These are phyloP conservation scores for Odontomyia ornata DNA, from an alignment of 2,888 invertebrate genomes.

Conservation along the genomic window DNA sequence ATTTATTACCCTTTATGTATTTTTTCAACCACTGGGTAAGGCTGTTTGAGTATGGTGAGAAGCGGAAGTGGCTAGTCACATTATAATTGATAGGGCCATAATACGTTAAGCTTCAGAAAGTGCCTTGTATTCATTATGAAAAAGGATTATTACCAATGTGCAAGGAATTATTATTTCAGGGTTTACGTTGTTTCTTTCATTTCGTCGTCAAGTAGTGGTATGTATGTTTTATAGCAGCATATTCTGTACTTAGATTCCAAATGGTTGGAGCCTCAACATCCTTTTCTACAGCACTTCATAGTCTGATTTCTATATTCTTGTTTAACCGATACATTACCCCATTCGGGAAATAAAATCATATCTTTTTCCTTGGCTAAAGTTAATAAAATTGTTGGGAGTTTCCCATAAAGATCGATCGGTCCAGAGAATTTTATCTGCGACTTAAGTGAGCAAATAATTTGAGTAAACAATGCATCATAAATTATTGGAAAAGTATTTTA, in stretches of 20 bases:
- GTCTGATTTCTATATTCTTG: background rate
- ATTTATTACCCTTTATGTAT: background rate
- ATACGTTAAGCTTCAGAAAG: background rate
- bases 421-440: slow-evolving; percentile 46
- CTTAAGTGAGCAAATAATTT: slow-evolving; percentile 49
- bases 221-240: too few relatives aligned
- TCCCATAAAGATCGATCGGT: slow-evolving; percentile 50
- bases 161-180: too few relatives aligned
- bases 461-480: slow-evolving; percentile 50
- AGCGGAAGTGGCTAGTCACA: background rate
- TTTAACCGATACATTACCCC: background rate
- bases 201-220: too few relatives aligned
- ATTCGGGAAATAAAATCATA: background rate
- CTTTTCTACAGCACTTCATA: background rate
- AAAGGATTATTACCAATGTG: too few relatives aligned
- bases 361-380: background rate
- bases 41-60: background rate
- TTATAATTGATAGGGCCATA: background rate
- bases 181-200: too few relatives aligned
- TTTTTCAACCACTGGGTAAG: background rate
- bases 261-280: background rate
- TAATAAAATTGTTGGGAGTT: slow-evolving; percentile 46
- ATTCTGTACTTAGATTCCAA: too few relatives aligned
- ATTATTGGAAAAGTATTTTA: slow-evolving; percentile 45
- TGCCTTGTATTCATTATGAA: background rate